Evolutionary conservation across 2,797 vertebrate species (phyloP).

Genomic region (Chelmon rostratus): DNA sequence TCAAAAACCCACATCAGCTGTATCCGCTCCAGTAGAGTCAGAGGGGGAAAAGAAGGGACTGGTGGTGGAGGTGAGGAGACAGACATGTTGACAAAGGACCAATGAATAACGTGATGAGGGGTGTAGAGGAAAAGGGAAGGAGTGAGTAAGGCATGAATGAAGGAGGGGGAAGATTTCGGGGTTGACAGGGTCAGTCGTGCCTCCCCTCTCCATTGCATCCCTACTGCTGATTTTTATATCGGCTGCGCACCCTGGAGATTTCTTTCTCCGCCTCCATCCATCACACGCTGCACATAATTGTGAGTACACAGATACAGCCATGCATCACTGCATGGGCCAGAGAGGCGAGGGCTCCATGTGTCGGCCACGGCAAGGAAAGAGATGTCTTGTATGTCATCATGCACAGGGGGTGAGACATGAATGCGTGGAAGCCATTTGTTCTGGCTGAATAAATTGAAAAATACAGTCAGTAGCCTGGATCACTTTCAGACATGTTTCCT

Average conservation of each 20-base stretch:
- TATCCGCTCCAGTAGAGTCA: not conserved
- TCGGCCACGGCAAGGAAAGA: constrained; percentile 21
- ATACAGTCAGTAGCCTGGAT: constrained; percentile 14
- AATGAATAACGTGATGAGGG: constrained; percentile 28
- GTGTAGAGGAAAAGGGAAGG: constrained; percentile 13
- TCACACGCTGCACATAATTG: constrained; percentile 75
- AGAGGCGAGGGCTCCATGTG: constrained; percentile 16
- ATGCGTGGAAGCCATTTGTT: constrained; percentile 54
- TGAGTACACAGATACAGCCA: constrained; percentile 71
- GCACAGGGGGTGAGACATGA: constrained; percentile 24
- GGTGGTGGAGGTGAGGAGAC: constrained; percentile 9
- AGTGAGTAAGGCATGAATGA: constrained; percentile 27
- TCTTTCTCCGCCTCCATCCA: constrained; percentile 61
- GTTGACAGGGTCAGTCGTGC: constrained; percentile 37
- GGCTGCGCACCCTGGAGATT: constrained; percentile 63
- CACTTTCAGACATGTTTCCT: constrained; percentile 4
- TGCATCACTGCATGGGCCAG: constrained; percentile 69
- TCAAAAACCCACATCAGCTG: not conserved
- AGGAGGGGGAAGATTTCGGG: not conserved
- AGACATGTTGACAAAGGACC: constrained; percentile 33
- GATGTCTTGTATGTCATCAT: constrained; percentile 38
- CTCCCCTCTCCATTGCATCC: not conserved
- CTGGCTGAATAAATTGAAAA: constrained; percentile 57
- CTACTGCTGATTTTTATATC: constrained; percentile 71
- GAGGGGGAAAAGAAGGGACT: not conserved